phyloP scores from a whole-genome alignment of 2,888 invertebrate species.

The Mechanitis messenoides region DNA sequence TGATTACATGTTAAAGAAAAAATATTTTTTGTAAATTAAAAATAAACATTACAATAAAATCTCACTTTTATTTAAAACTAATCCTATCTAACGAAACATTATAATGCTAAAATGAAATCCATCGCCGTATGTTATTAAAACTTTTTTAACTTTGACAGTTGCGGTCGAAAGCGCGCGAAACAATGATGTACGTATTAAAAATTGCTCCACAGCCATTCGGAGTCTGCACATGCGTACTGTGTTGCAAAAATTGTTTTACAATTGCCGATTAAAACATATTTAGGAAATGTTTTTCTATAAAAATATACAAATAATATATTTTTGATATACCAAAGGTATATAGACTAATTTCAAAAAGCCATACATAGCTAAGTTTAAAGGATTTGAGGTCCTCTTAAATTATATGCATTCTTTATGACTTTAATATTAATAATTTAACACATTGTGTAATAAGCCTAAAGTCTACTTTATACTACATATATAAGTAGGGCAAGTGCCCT shows the following conservation, averaged over 20 bases:
- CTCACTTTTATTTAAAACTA: conserved; percentile 22
- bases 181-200: conserved; percentile 48
- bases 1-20: conserved; percentile 21
- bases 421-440: no score
- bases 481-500: no score
- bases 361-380: no score
- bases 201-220: conserved; percentile 26
- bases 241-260: conserved; percentile 7
- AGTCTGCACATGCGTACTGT: conserved; percentile 28
- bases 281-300: not conserved
- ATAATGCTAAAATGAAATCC: conserved; percentile 15
- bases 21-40: conserved; percentile 16
- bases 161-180: conserved; percentile 54
- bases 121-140: conserved; percentile 17
- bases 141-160: conserved; percentile 39
- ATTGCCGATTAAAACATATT: not conserved
- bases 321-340: no score
- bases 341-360: no score
- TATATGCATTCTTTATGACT: no score
- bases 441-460: no score
- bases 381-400: no score
- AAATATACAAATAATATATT: not conserved
- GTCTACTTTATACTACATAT: no score
- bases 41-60: conserved; percentile 2
- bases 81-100: conserved; percentile 24